Percentiles rank a stretch among this genome's conserved stretches.
Evolutionary conservation across 2,888 invertebrate genomes (phyloP).

Genomic region (Linyphia triangularis): DNA sequence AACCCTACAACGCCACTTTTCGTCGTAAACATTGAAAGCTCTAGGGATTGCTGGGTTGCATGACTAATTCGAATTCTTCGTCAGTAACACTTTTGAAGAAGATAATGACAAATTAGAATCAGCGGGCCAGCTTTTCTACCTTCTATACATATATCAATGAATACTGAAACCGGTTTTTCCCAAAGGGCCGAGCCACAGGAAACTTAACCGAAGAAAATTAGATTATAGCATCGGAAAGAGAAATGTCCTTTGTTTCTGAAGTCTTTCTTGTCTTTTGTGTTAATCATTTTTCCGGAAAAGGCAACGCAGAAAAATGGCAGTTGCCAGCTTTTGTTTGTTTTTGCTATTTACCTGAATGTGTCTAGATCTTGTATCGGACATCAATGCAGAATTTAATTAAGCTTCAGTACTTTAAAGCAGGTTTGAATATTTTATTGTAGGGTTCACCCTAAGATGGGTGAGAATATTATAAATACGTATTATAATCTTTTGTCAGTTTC

Average conservation of each 20-base stretch:
- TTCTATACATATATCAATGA: conserved; percentile 68
- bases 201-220: conserved; percentile 74
- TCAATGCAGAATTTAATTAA: conserved; percentile 34
- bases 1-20: conserved; percentile 33
- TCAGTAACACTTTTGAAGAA: conserved; percentile 75
- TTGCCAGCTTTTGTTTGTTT: conserved; percentile 12
- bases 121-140: conserved; percentile 36
- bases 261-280: conserved; percentile 62
- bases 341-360: background rate
- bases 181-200: conserved; percentile 58
- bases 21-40: background rate
- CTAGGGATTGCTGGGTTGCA: conserved; percentile 68
- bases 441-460: background rate
- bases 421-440: background rate
- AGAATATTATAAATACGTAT: background rate
- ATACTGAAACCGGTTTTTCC: conserved; percentile 53
- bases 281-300: conserved; percentile 66
- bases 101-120: conserved; percentile 75
- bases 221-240: conserved; percentile 68
- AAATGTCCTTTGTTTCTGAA: conserved; percentile 63
- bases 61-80: conserved; percentile 75
- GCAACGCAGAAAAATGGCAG: conserved; percentile 71
- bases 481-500: no score
- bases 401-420: conserved; percentile 1
- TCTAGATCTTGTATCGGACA: background rate